Evolutionary conservation across 2,888 invertebrate species (phyloP).

Genomic region (Ophonus ardosiacus): DNA sequence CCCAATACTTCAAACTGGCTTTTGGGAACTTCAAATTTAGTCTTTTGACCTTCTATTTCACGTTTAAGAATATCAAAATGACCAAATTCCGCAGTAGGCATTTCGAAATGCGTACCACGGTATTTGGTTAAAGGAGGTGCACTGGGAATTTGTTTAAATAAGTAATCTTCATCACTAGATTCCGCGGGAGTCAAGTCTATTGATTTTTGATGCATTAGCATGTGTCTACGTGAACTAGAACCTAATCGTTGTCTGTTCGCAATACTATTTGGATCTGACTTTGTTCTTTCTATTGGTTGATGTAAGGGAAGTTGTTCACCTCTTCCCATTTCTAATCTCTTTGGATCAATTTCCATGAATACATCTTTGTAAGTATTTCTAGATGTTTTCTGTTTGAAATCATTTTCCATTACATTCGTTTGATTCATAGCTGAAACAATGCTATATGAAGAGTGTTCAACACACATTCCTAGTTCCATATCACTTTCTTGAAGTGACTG

Average conservation of each 20-base stretch:
- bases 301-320: conserved; percentile 78
- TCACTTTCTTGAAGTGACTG: conserved; percentile 82
- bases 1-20: conserved; percentile 83
- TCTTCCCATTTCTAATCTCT: conserved; percentile 74
- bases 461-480: conserved; percentile 70
- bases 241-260: conserved; percentile 85
- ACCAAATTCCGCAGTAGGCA: conserved; percentile 77
- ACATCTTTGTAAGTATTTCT: conserved; percentile 74
- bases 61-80: conserved; percentile 81
- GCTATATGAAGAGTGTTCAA: conserved; percentile 70
- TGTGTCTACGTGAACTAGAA: conserved; percentile 86
- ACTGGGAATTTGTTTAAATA: conserved; percentile 86
- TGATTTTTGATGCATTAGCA: conserved; percentile 91
- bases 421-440: conserved; percentile 70
- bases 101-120: conserved; percentile 74
- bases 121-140: conserved; percentile 84
- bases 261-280: conserved; percentile 90
- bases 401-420: conserved; percentile 47
- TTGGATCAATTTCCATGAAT: conserved; percentile 83
- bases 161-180: conserved; percentile 90
- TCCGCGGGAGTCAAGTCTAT: conserved; percentile 91
- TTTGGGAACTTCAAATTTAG: conserved; percentile 85
- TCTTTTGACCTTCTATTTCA: conserved; percentile 77
- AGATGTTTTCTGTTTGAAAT: conserved; percentile 60
- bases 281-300: conserved; percentile 88